These are phyloP conservation scores for Drosophila aff. DNA, from an alignment of 1,140 invertebrate genomes.

Conservation along the genomic window DNA sequence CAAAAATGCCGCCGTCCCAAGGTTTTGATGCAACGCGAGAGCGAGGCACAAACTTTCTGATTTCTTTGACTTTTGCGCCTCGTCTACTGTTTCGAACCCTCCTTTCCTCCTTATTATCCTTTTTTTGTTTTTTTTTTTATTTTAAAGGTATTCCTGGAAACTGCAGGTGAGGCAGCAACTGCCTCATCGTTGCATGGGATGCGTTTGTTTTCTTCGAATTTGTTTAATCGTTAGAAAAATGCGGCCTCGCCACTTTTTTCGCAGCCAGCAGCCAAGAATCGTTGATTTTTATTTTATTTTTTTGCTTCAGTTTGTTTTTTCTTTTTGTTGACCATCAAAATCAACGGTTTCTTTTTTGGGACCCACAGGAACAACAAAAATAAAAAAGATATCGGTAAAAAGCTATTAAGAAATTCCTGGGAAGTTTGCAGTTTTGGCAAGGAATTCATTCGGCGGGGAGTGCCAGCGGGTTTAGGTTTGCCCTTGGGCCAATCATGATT, in stretches of 20 bases:
- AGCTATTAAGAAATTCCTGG: slow-evolving; percentile 81
- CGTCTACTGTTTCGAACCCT: slow-evolving; percentile 55
- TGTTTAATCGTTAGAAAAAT: slow-evolving; percentile 85
- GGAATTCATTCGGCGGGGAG: slow-evolving; percentile 27
- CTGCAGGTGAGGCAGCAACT: slow-evolving; percentile 71
- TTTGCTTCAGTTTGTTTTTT: slow-evolving; percentile 2
- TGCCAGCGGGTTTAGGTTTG: slow-evolving; percentile 5
- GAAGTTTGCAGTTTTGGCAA: slow-evolving; percentile 75
- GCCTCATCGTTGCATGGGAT: slow-evolving; percentile 72
- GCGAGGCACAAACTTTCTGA: slow-evolving; percentile 53
- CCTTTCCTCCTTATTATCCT: slow-evolving; percentile 33
- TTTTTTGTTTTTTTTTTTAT: neutral
- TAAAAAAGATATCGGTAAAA: slow-evolving; percentile 77
- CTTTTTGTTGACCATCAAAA: slow-evolving; percentile 56
- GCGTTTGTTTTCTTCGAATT: slow-evolving; percentile 83
- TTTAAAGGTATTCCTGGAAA: slow-evolving; percentile 75
- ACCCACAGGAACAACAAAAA: slow-evolving; percentile 8
- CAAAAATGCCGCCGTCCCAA: slow-evolving; percentile 68
- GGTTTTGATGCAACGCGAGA: slow-evolving; percentile 55
- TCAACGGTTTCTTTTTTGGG: slow-evolving; percentile 72
- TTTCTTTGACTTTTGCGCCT: slow-evolving; percentile 28
- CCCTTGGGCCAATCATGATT: slow-evolving; percentile 41
- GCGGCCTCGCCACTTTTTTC: slow-evolving; percentile 69
- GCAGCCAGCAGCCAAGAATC: slow-evolving; percentile 17
- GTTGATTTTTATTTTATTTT: neutral